Base-by-base conservation (phyloP, 2,797 vertebrate genomes). In the Falco cherrug region DNA sequence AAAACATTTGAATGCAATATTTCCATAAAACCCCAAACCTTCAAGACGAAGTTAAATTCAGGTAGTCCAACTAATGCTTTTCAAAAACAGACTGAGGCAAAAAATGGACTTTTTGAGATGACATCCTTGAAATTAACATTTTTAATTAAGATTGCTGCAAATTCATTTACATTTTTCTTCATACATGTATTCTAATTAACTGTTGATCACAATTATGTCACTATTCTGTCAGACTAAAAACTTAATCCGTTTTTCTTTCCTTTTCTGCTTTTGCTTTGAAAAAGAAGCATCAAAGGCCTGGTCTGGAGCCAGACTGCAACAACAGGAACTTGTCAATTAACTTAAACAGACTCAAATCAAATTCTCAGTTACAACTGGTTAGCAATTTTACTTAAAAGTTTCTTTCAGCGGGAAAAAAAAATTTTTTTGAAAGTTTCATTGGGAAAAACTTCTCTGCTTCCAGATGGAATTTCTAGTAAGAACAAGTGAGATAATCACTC, bases 391-490 rank as follows among this genome's bases (percentile, higher is more conserved):
- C 56, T 48, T 65, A 14, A 14, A 59, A 63, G 22, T 67, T 91
- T 35, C 43, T 74, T 81, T n/a, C 41, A 17, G 11, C 61, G 33
- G 8, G 8, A 8, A 35, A 50, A 16, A 43, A 50, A 11, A 5
- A 31, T 65, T 86, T n/a, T 28, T 28, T 29, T 14, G 9, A 3
- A 89, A 78, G 61, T 80, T 91, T 78, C 67, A 41, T 29, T 75
- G 64, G 79, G 60, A 85, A 93, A 89, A 76, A 35, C 74, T 78
- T 81, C 26, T 56, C 8, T 51, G 84, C 53, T 95, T 84, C 92
- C 86, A 94, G 93, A 87, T 92, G 92, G 83, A 86, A 68, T 84
- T 93, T 93, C 92, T 81, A 57, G 69, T 79, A 70, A 61, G 74
- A 90, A 51, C 41, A 47, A 90, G 85, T 90, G 76, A 90, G 61